Percentiles rank a stretch among this genome's conserved stretches.
These are phyloP conservation scores for Scrobipalpa atriplicella DNA, from an alignment of 2,888 invertebrate genomes.

Conservation along the genomic window DNA sequence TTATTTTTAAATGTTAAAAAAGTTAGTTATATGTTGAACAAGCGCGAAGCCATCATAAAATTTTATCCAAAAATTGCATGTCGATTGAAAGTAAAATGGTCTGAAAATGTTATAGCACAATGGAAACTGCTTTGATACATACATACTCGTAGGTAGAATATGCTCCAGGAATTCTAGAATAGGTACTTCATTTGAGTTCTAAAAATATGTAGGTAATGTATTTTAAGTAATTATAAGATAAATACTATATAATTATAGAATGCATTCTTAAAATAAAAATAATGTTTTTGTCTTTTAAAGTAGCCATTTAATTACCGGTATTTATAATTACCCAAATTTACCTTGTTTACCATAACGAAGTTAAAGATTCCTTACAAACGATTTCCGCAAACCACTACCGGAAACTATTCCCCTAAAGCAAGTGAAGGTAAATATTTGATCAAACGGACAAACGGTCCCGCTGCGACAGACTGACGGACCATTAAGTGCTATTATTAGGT, in stretches of 20 bases:
- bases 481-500: slow-evolving; percentile 17
- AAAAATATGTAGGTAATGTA: too few relatives aligned
- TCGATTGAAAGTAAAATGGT: neutral
- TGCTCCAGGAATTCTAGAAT: too few relatives aligned
- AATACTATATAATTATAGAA: too few relatives aligned
- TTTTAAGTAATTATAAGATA: too few relatives aligned
- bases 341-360: neutral
- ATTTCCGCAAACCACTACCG: neutral
- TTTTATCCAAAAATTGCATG: neutral
- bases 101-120: neutral
- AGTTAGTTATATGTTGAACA: too few relatives aligned
- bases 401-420: slow-evolving; percentile 1
- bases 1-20: neutral
- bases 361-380: neutral
- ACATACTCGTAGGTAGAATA: too few relatives aligned
- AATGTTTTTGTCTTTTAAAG: too few relatives aligned
- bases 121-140: neutral
- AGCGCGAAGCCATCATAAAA: neutral
- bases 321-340: too few relatives aligned
- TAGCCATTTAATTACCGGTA: too few relatives aligned
- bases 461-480: slow-evolving; percentile 15
- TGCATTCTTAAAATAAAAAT: too few relatives aligned
- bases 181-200: too few relatives aligned
- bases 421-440: slow-evolving; percentile 17
- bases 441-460: neutral